Conservation (phyloP, 2,113 vertebrate species). For the Ciconia boyciana region DNA sequence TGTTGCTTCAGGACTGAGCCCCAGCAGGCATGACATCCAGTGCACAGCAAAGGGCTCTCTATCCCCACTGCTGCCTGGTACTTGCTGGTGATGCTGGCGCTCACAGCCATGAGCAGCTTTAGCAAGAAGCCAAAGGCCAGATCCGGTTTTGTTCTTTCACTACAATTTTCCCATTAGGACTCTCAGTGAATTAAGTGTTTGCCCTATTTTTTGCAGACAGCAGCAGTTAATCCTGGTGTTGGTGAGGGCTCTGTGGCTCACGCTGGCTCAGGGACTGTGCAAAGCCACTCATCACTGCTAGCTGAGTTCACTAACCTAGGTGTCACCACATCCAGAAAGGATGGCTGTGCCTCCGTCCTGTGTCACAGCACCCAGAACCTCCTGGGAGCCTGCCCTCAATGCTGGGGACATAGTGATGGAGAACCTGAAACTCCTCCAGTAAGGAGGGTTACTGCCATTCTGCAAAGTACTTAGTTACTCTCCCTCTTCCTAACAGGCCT, state of each 20-base stretch:
- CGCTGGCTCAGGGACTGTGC: background rate
- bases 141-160: background rate
- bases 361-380: background rate
- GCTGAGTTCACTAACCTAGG: background rate
- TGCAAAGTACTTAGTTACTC: background rate
- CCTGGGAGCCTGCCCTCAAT: background rate
- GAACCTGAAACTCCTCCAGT: background rate
- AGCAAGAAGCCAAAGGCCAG: background rate
- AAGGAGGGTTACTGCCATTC: background rate
- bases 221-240: background rate
- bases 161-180: background rate
- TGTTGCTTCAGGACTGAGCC: background rate
- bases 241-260: background rate
- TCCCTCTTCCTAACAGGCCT: constrained; percentile 71
- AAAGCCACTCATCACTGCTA: background rate
- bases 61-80: background rate
- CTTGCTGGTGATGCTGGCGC: background rate
- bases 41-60: background rate
- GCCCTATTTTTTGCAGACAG: background rate
- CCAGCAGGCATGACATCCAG: background rate
- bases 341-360: rapidly evolving
- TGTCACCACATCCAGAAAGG: rapidly evolving
- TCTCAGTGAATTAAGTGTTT: background rate
- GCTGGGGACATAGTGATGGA: background rate
- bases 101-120: background rate